Base-by-base conservation (phyloP, 2,113 vertebrate genomes). In the Protobothrops mucrosquamatus region DNA sequence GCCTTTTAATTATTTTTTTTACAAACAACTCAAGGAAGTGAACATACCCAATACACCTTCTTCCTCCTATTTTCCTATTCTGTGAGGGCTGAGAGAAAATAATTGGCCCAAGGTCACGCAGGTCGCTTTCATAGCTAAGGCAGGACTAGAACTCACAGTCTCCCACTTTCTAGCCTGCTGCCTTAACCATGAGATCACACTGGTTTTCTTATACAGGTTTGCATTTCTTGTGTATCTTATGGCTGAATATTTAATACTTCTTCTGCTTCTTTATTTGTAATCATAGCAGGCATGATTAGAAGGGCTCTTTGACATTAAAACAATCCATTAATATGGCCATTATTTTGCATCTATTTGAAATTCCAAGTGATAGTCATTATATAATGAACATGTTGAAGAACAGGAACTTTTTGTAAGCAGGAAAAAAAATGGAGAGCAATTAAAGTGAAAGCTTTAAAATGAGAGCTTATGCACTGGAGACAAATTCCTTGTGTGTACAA, bases 291-390 rank as follows among this genome's bases (percentile, higher is more conserved):
- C 20, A 89, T 85, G 61, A 92, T 89, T 85, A 89, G 39, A 57
- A 90, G 29, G 54, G 39, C 81, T 61, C 26, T 57, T 54, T 51
- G 51, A 57, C 48, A 20, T 85, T 61, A 52, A 92, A 87, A 90
- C 29, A 10, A 87, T 34, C 56, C 6, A 90, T 90, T 90, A 86
- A 9, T 43, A 64, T 56, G 59, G 61, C 34, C 55, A 61, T 64
- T 34, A 92, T 39, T 87, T 92, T 59, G 29, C 20, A 61, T 86
- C 55, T 61, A 3, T 39, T 56, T 52, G 74, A 48, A 64, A 64
- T 90, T 54, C 56, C 81, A 90, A 39, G 7, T 90, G 56, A 86
- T 93, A 87, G 0, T 86, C 54, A 93, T 93, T 59, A 93, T 57
- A 57, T 57, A 92, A 85, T 61, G 56, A 85, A 61, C 46, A 48